Percentiles rank a stretch among this genome's conserved stretches.
Conservation (phyloP, 2,797 vertebrate species). For the Dallia pectoralis region DNA sequence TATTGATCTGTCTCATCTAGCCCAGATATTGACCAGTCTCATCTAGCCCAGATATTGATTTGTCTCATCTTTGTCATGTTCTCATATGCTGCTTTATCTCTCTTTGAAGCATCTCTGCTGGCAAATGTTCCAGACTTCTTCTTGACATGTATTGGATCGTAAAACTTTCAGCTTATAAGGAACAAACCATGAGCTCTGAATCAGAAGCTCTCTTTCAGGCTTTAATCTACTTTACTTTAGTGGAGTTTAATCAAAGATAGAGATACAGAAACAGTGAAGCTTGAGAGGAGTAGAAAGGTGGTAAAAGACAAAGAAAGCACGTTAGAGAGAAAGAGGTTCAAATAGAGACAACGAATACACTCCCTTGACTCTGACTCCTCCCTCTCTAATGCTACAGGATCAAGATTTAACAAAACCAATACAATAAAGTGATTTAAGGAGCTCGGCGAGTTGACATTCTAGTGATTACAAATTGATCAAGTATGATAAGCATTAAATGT, state of each 20-base stretch:
- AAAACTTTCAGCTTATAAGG: conserved; percentile 24
- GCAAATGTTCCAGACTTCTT: background rate
- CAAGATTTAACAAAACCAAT: background rate
- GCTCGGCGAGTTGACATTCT: no score
- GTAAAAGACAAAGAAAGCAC: no score
- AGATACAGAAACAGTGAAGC: background rate
- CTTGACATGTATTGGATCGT: conserved; percentile 10
- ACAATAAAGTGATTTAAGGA: background rate
- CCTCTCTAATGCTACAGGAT: background rate
- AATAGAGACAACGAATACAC: background rate
- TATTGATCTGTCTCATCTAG: no score
- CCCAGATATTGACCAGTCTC: no score
- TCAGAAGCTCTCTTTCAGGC: conserved; percentile 25
- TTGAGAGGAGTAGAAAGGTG: no score
- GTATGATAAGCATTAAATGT: no score
- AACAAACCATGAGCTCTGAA: conserved; percentile 25
- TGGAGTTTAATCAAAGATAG: conserved; percentile 43
- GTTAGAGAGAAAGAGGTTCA: background rate
- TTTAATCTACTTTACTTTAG: conserved; percentile 31
- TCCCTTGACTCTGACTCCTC: background rate
- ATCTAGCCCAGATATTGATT: no score
- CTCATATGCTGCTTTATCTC: background rate
- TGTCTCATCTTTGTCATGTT: background rate
- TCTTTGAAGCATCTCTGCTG: background rate
- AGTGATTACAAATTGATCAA: no score